Percentiles rank a stretch among this genome's conserved stretches.
These are phyloP conservation scores for Atlantisia rogersi DNA, from an alignment of 2,113 vertebrate genomes.

Conservation along the genomic window DNA sequence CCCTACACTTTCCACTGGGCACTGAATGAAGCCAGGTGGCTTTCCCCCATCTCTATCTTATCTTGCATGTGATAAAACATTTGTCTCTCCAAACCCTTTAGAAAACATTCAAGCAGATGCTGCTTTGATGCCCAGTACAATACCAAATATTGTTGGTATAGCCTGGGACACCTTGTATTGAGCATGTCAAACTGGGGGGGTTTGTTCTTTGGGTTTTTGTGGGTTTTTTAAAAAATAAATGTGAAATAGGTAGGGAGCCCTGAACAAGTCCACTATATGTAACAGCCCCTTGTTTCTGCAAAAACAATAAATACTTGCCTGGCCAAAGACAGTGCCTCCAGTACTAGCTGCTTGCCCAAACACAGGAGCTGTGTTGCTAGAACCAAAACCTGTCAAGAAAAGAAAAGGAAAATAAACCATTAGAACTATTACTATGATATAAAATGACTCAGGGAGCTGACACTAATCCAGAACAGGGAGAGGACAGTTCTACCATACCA, in stretches of 20 bases:
- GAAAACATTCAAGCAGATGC: not conserved
- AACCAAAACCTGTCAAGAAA: conserved; percentile 79
- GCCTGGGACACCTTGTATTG: not conserved
- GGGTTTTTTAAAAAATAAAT: not conserved
- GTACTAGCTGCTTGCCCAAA: conserved; percentile 86
- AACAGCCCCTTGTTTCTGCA: not conserved
- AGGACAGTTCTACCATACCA: not conserved
- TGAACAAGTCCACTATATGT: fast-evolving
- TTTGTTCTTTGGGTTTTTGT: too few species aligned
- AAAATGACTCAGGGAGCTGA: not conserved
- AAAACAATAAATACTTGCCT: conserved; percentile 75
- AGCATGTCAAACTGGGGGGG: not conserved
- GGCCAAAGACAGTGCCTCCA: conserved; percentile 86
- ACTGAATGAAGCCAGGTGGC: not conserved
- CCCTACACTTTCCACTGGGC: not conserved
- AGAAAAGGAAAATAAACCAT: conserved; percentile 8
- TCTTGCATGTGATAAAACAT: not conserved
- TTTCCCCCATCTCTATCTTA: not conserved
- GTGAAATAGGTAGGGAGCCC: not conserved
- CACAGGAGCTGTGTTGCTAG: conserved; percentile 77
- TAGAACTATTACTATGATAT: not conserved
- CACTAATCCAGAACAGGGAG: not conserved
- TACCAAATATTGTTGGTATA: not conserved
- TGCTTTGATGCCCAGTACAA: not conserved
- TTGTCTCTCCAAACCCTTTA: not conserved